Percentiles rank a stretch among this genome's conserved stretches.
These are phyloP conservation scores for Ictidomys tridecemlineatus DNA, from an alignment of 2,113 vertebrate species.

Conservation along the genomic window DNA sequence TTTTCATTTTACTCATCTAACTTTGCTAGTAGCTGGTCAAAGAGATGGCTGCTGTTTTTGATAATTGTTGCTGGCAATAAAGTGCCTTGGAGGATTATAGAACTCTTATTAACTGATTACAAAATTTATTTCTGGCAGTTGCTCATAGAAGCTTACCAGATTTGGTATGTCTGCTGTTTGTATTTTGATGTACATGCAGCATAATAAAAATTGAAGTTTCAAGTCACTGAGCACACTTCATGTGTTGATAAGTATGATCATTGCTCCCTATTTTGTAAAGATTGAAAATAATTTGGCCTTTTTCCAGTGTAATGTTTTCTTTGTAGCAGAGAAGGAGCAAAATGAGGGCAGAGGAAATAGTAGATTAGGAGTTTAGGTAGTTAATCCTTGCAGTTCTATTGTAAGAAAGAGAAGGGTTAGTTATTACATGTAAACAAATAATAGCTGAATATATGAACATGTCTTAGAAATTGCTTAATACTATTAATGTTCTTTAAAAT, in stretches of 20 bases:
- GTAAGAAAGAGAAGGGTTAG: conserved; percentile 76
- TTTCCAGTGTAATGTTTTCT: conserved; percentile 37
- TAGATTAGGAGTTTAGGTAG: conserved; percentile 17
- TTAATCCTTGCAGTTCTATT: conserved; percentile 40
- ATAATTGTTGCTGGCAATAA: neutral
- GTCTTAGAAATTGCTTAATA: conserved; percentile 70
- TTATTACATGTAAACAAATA: conserved; percentile 87
- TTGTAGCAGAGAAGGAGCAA: conserved; percentile 40
- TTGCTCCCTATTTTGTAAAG: conserved; percentile 64
- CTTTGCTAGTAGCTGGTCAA: conserved; percentile 20
- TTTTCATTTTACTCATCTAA: conserved; percentile 53
- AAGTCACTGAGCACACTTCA: neutral
- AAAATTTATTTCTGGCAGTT: conserved; percentile 37
- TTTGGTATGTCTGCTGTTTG: neutral
- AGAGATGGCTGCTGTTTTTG: conserved; percentile 15
- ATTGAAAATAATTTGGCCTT: conserved; percentile 52
- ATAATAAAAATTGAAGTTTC: conserved; percentile 55
- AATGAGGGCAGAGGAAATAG: neutral
- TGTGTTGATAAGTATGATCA: neutral
- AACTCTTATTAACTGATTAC: conserved; percentile 54
- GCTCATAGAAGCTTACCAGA: conserved; percentile 2
- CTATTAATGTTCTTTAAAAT: conserved; percentile 70
- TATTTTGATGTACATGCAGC: conserved; percentile 38
- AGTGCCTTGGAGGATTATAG: neutral
- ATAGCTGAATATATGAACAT: conserved; percentile 83